phyloP scores from a whole-genome alignment of 2,113 vertebrate genomes.

The Plectropomus leopardus region DNA sequence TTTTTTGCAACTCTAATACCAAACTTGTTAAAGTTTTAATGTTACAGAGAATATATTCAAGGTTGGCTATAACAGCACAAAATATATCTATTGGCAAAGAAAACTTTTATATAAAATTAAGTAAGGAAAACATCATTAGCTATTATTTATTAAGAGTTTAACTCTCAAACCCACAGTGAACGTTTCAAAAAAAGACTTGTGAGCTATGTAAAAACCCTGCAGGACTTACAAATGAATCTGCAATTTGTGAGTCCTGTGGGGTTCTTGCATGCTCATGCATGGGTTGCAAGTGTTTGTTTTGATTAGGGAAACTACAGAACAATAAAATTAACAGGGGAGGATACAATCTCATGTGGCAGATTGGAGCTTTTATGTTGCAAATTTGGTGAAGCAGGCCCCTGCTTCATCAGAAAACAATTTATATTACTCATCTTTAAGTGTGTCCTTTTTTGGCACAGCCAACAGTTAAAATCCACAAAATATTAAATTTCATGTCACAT shows the following conservation, averaged over 20 bases:
- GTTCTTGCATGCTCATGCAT: background rate
- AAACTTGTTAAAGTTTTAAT: background rate
- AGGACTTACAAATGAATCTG: background rate
- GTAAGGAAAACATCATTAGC: background rate
- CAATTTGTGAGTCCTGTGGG: background rate
- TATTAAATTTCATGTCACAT: background rate
- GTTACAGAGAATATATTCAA: background rate
- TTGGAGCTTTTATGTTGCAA: background rate
- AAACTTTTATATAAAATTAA: background rate
- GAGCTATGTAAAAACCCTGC: too few relatives aligned
- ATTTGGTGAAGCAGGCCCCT: background rate
- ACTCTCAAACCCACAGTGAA: background rate
- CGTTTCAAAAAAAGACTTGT: background rate
- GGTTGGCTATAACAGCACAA: background rate
- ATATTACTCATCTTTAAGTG: background rate
- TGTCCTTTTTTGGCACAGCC: background rate
- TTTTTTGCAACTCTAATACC: background rate
- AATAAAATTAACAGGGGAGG: background rate
- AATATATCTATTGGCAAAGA: background rate
- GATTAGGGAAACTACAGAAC: slow-evolving; percentile 1
- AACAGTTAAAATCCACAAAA: background rate
- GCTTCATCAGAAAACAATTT: background rate
- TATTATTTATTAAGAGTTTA: background rate
- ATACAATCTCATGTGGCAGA: background rate
- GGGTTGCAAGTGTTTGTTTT: background rate